A percentile compares a stretch with the other conserved stretches of the same genome.
phyloP scores from a whole-genome alignment of 2,888 invertebrate genomes.

The Listrodromus nycthemerus region DNA sequence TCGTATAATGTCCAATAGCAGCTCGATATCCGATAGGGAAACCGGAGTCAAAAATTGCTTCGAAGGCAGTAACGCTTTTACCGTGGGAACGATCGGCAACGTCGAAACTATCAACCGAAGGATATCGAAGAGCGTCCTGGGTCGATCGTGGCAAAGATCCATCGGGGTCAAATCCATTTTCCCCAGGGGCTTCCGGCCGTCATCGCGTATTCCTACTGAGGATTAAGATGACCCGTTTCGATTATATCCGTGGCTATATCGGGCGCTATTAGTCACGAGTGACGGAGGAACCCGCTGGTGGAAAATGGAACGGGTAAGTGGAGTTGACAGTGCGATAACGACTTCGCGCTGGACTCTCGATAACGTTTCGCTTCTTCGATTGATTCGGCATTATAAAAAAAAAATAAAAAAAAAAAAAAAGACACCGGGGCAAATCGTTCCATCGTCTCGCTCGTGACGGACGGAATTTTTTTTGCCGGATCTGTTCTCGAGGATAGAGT shows the following conservation, averaged over 20 bases:
- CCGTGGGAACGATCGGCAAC: constrained; percentile 37
- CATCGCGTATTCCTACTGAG: constrained; percentile 31
- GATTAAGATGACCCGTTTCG: constrained; percentile 67
- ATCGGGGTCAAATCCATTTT: constrained; percentile 64
- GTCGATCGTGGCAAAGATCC: constrained; percentile 45
- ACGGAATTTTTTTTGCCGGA: neutral
- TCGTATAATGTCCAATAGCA: no score
- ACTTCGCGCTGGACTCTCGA: constrained; percentile 37
- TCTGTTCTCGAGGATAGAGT: neutral
- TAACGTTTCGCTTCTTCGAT: constrained; percentile 41
- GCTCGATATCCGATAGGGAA: neutral
- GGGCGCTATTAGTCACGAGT: constrained; percentile 60
- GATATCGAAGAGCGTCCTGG: constrained; percentile 20
- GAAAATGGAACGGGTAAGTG: constrained; percentile 27
- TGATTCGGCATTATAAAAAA: neutral
- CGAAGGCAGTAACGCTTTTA: neutral
- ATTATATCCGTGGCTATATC: constrained; percentile 42
- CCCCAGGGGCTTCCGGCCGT: constrained; percentile 41
- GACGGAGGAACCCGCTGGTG: constrained; percentile 37
- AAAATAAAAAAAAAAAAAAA: constrained; percentile 2
- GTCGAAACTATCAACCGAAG: constrained; percentile 13
- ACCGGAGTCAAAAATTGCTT: neutral
- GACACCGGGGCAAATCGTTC: neutral
- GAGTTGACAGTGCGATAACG: constrained; percentile 47
- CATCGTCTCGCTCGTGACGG: neutral